phyloP scores from a whole-genome alignment of 2,797 vertebrate genomes.

The Sebastes variabilis region DNA sequence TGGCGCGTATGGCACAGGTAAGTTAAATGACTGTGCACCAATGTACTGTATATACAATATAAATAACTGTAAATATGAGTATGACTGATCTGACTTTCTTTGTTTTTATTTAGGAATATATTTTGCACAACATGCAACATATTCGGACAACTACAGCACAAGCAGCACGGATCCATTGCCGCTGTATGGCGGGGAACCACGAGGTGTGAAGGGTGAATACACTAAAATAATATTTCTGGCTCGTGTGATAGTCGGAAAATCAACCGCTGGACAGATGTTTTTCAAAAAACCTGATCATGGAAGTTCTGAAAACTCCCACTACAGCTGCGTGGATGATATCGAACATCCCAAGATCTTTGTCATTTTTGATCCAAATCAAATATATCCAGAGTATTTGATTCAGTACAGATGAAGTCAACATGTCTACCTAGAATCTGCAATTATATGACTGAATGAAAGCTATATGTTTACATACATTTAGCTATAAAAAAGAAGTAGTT shows the following conservation, averaged over 20 bases:
- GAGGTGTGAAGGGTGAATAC: slow-evolving; percentile 29
- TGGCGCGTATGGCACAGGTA: slow-evolving; percentile 85
- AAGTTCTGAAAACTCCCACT: slow-evolving; percentile 79
- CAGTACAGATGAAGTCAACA: slow-evolving; percentile 76
- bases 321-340: slow-evolving; percentile 87
- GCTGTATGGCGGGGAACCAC: slow-evolving; percentile 69
- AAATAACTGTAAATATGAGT: neutral
- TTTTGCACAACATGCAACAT: slow-evolving; percentile 85
- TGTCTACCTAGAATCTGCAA: neutral
- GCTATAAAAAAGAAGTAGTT: neutral
- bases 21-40: neutral
- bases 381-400: slow-evolving; percentile 92
- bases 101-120: slow-evolving; percentile 84
- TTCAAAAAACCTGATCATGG: slow-evolving; percentile 84
- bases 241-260: slow-evolving; percentile 87
- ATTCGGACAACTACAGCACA: slow-evolving; percentile 82
- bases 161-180: slow-evolving; percentile 66
- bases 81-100: neutral
- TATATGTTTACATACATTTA: neutral
- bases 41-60: neutral
- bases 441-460: neutral
- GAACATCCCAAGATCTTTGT: slow-evolving; percentile 84
- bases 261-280: slow-evolving; percentile 63
- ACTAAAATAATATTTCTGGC: slow-evolving; percentile 87
- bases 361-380: slow-evolving; percentile 90